Conservation (phyloP, 2,797 vertebrate genomes). For the Gymnoscopelus braueri region DNA sequence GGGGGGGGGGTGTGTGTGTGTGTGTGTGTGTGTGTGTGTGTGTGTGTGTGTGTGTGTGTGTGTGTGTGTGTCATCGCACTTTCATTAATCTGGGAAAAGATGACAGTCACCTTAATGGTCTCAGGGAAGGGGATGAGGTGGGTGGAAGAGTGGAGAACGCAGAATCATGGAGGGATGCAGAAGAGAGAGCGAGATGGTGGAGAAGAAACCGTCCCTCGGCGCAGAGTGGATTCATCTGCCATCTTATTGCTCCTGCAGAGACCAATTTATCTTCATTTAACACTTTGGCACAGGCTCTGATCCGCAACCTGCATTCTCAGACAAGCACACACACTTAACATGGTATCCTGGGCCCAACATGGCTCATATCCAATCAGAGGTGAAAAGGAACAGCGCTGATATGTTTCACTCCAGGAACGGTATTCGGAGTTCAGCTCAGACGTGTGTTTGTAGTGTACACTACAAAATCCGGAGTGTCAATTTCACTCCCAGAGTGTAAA, state of each 20-base stretch:
- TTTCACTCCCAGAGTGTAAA: too few relatives aligned
- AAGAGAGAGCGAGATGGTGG: slow-evolving; percentile 56
- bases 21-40: neutral
- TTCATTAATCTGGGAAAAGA: slow-evolving; percentile 63
- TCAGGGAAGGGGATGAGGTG: slow-evolving; percentile 41
- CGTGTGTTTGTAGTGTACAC: too few relatives aligned
- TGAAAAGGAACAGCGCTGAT: neutral
- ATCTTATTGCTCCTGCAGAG: slow-evolving; percentile 74
- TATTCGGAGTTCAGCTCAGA: too few relatives aligned
- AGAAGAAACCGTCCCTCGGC: slow-evolving; percentile 58
- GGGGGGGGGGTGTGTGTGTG: neutral
- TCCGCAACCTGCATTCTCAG: slow-evolving; percentile 43
- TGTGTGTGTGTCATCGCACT: slow-evolving; percentile 33
- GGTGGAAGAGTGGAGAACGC: slow-evolving; percentile 49
- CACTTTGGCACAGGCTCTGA: slow-evolving; percentile 63
- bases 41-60: neutral
- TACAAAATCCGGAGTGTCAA: too few relatives aligned
- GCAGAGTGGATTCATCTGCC: slow-evolving; percentile 74
- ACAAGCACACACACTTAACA: slow-evolving; percentile 34
- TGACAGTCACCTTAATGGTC: slow-evolving; percentile 66
- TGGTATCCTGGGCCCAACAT: slow-evolving; percentile 15
- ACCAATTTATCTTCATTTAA: slow-evolving; percentile 80
- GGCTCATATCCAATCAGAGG: neutral
- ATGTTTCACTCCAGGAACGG: too few relatives aligned
- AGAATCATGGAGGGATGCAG: slow-evolving; percentile 50